These are phyloP conservation scores for Saturnia pavonia DNA, from an alignment of 2,888 invertebrate genomes.

Conservation along the genomic window DNA sequence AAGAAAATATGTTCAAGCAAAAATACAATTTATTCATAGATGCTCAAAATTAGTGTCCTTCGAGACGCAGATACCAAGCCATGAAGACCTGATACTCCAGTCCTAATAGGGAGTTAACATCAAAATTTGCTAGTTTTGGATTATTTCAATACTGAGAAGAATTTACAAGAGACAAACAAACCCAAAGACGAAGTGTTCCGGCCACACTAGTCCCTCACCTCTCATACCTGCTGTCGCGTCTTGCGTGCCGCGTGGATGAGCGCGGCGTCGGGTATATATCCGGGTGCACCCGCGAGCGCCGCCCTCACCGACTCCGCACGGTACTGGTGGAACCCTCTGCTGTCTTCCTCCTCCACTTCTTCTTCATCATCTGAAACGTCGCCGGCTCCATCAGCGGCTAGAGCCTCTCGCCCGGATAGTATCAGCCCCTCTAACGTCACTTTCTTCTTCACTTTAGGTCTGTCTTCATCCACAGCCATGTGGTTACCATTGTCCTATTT, in stretches of 20 bases:
- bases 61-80: neutral
- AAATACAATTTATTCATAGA: too few species aligned
- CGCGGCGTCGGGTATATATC: slow-evolving; percentile 97
- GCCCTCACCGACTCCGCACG: slow-evolving; percentile 88
- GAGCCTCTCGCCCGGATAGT: slow-evolving; percentile 90
- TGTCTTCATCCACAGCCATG: slow-evolving; percentile 38
- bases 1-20: neutral
- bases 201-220: slow-evolving; percentile 86
- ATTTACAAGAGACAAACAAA: slow-evolving; percentile 21
- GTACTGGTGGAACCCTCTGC: slow-evolving; percentile 71
- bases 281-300: slow-evolving; percentile 88
- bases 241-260: slow-evolving; percentile 99
- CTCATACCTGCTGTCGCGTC: slow-evolving; percentile 93
- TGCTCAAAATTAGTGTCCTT: too few species aligned
- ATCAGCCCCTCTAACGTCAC: slow-evolving; percentile 82
- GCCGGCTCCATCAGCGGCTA: slow-evolving; percentile 89
- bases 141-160: neutral
- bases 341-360: slow-evolving; percentile 65
- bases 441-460: slow-evolving; percentile 61
- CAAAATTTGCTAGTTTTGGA: neutral
- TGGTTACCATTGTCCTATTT: slow-evolving; percentile 49
- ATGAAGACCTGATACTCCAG: neutral
- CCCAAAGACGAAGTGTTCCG: slow-evolving; percentile 26
- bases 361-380: slow-evolving; percentile 83
- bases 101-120: neutral